A percentile compares a stretch with the other conserved stretches of the same genome.
phyloP scores from a whole-genome alignment of 64 coral and sea anemone genomes.

The Porites lutea region DNA sequence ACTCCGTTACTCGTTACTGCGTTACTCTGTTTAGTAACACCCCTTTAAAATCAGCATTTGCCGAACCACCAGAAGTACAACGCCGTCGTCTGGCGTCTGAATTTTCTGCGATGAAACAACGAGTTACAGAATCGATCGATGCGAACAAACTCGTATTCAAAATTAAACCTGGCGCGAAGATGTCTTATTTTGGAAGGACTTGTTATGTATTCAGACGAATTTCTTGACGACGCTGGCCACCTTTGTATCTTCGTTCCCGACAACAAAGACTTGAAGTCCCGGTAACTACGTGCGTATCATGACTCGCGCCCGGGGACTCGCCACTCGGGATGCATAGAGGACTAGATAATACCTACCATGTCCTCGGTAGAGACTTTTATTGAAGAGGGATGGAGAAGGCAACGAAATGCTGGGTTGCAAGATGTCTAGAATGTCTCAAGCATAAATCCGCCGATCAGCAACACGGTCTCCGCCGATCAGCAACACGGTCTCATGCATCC shows the following conservation, averaged over 20 bases:
- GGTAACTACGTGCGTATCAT: background rate
- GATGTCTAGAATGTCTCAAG: background rate
- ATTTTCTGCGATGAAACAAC: no score
- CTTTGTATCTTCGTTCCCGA: background rate
- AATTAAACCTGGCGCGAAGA: no score
- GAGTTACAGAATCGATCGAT: no score
- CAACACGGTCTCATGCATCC: no score
- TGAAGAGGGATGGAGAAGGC: background rate
- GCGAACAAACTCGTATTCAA: no score
- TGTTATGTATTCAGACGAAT: background rate
- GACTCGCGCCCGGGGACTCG: no score
- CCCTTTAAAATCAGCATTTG: no score
- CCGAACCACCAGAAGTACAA: no score
- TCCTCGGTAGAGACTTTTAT: background rate
- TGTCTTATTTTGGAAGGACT: background rate
- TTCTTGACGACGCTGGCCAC: background rate
- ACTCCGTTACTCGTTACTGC: no score
- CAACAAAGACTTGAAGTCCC: background rate
- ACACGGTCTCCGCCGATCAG: slow-evolving; percentile 2
- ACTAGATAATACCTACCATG: background rate
- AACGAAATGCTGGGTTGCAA: slow-evolving; percentile 3
- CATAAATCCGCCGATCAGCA: background rate
- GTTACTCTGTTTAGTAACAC: no score
- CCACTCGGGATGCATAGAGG: background rate
- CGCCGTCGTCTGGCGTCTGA: no score